Evolutionary conservation across 2,797 vertebrate genomes (phyloP), one percentile per base, ranked within the genome.

Genomic region (Enteromius anoplus): DNA sequence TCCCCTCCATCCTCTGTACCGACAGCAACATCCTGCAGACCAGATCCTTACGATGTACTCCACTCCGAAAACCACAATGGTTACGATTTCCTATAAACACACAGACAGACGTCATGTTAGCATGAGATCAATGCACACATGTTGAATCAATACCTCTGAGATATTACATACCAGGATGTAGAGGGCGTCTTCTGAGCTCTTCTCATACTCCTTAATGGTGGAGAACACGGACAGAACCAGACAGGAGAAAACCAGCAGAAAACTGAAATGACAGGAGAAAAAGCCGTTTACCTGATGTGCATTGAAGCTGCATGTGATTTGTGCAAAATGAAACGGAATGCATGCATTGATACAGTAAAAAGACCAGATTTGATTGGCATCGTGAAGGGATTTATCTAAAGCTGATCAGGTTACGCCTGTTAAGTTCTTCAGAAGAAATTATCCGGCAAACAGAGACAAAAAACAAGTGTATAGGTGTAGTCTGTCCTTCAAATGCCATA

Each of bases 1-100:
- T 73, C 98, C 98, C 84, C 96, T 94, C 97, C 97, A 99, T 87
- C 98, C 98, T 45, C 98, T 91, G 91, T 98, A 99, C 0, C 98
- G 96, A 89, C 98, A 99, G 87, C 98, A 99, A 79, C 98, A 99
- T n/a, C 98, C 98, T 0, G 98, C 98, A 0, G 98, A 97, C 98
- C 98, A 99, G 89, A 99, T 97, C 86, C 98, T 93, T 84, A 99
- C 98, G 0, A 97, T 97, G 90, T 99, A 99, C 72, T 99, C 98
- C 45, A 99, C 97, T 0, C 98, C 98, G 0, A 99, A 99, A 82
- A 99, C 98, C 90, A 99, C 98, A 0, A 99, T 99, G 89, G 97
- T 99, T 85, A 99, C 97, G 0, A 99, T 97, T 93, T 99, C 98
- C 98, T 99, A 94, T 1, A 0, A 5, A 77, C 19, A 79, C 19